Conservation (phyloP, 2,797 vertebrate species). For the Tadarida brasiliensis region DNA sequence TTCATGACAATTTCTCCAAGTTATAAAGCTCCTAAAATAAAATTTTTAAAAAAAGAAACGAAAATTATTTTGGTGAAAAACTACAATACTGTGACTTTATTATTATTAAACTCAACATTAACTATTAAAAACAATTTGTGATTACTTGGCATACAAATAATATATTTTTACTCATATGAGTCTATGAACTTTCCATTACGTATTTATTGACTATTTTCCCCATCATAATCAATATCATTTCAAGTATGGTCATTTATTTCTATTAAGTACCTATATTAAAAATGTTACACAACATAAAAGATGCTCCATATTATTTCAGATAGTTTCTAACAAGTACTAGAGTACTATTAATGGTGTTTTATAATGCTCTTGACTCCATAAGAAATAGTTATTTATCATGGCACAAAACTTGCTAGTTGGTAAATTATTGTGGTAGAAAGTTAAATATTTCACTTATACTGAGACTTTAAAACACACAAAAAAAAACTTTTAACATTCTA, state of each 20-base stretch:
- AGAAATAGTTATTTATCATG: background rate
- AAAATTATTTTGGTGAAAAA: background rate
- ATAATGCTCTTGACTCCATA: background rate
- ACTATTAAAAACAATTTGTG: background rate
- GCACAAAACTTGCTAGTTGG: background rate
- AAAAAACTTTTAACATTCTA: background rate
- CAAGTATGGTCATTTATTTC: constrained; percentile 1
- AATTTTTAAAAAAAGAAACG: background rate
- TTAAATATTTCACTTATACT: constrained; percentile 29
- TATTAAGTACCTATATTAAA: constrained; percentile 7
- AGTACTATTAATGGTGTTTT: background rate
- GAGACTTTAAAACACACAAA: constrained; percentile 10
- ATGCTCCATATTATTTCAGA: background rate
- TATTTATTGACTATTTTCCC: background rate
- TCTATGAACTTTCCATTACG: background rate
- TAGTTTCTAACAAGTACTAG: background rate
- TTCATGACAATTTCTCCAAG: background rate
- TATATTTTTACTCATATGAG: background rate
- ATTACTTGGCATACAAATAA: background rate
- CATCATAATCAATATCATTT: background rate
- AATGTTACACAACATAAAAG: background rate
- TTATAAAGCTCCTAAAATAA: background rate
- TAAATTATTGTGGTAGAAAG: constrained; percentile 11
- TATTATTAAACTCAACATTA: background rate
- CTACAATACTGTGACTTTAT: background rate